Percentiles rank a stretch among this genome's conserved stretches.
Evolutionary conservation across 2,797 vertebrate species (phyloP).

Genomic region (Clangula hyemalis): DNA sequence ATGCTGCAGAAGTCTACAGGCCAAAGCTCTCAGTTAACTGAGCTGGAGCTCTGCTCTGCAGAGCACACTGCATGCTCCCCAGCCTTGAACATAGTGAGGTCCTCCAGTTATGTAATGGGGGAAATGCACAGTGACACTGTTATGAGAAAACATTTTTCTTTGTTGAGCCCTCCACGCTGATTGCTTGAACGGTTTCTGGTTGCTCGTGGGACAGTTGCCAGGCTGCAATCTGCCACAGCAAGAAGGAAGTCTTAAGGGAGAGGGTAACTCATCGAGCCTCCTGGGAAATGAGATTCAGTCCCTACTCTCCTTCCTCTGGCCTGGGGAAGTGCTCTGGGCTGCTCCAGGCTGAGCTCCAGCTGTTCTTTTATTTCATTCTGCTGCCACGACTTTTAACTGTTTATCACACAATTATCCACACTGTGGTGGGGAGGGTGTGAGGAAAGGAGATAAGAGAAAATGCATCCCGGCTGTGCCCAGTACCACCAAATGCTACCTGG

Average conservation of each 20-base stretch:
- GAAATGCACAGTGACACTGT: fast-evolving
- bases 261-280: neutral
- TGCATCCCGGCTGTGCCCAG: neutral
- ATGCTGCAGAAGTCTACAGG: neutral
- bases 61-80: fast-evolving
- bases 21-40: neutral
- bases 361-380: neutral
- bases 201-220: neutral
- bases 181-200: neutral
- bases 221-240: neutral
- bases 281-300: neutral
- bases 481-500: neutral
- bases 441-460: neutral
- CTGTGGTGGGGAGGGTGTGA: neutral
- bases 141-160: neutral
- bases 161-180: neutral
- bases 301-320: neutral
- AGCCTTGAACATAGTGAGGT: neutral
- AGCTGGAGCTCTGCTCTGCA: neutral
- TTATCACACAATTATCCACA: neutral
- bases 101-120: neutral
- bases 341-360: neutral
- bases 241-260: neutral
- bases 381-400: neutral
- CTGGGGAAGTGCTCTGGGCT: neutral